Base-by-base conservation (phyloP, 2,888 invertebrate species). In the Agrochola lota region DNA sequence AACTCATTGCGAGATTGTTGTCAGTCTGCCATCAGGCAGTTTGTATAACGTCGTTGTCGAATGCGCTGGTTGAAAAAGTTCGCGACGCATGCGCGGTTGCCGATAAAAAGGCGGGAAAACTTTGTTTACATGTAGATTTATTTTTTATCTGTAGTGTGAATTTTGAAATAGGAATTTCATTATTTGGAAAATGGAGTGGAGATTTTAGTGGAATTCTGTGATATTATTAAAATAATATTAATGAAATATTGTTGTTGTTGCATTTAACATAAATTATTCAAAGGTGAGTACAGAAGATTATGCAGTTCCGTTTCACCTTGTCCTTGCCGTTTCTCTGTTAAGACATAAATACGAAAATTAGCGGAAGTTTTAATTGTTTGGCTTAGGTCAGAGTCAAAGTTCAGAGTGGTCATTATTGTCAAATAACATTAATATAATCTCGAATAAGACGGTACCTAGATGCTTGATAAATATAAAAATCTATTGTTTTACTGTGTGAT, bases 31-130 rank as follows among this genome's bases (percentile, higher is more conserved):
- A 87, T 84, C 70, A 86, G 94, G 92, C 95, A 95, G 96, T 96
- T 91, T 83, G 91, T 88, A 85, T 83, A 88, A 89, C 90, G 88
- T 91, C 92, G 92, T 89, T 90, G 95, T 82, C 91, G 91, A 91
- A 92, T 90, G 95, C 94, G 94, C 95, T 92, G 91, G 93, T 91
- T 90, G 85, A 92, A 93, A 92, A 93, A 92, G 90, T 90, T 90
- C 81, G 81, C 79, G 74, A 90, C 93, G 93, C 92, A 91, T 88
- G 93, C 94, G 93, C 91, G 83, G 75, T 82, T 78, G 59, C 77
- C 76, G 79, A 73, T 74, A 80, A 77, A 89, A 87, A 81, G 88
- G 93, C 93, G 94, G 91, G 92, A 93, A 91, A 86, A 85, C 83
- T 83, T 83, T 72, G 64, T 72, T 77, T 64, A 77, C 76, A 60